Evolutionary conservation across 2,113 vertebrate species (phyloP).

Genomic region (Labrus mixtus): DNA sequence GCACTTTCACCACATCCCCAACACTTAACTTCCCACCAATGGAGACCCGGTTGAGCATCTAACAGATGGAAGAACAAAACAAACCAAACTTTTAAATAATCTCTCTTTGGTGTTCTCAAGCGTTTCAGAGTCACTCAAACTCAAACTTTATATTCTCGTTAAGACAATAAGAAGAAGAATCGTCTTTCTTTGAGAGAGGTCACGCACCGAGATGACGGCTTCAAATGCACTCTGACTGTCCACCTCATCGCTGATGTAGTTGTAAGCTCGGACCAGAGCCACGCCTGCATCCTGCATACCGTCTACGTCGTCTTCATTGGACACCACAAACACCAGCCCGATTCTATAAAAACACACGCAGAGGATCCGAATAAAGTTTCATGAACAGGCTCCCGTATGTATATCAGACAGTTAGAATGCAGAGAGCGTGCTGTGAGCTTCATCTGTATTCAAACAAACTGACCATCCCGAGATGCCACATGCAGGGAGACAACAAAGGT

Average conservation of each 20-base stretch:
- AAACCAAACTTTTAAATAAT: no score
- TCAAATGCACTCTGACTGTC: constrained; percentile 94
- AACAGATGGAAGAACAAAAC: background rate
- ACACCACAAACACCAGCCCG: constrained; percentile 95
- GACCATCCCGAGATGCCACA: constrained; percentile 30
- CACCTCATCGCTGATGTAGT: constrained; percentile 92
- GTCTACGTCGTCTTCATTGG: constrained; percentile 90
- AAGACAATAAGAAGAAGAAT: background rate
- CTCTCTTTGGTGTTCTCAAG: no score
- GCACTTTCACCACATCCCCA: constrained; percentile 90
- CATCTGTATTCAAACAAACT: constrained; percentile 62
- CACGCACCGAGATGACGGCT: constrained; percentile 89
- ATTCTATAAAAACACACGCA: constrained; percentile 71
- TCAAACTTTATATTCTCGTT: background rate
- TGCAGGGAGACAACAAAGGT: constrained; percentile 50
- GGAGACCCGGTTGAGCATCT: constrained; percentile 93
- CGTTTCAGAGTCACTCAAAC: background rate
- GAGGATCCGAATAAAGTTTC: background rate
- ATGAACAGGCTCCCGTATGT: background rate
- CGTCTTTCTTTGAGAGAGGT: background rate
- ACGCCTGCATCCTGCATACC: constrained; percentile 94
- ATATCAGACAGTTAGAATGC: constrained; percentile 38
- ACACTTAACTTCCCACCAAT: constrained; percentile 88
- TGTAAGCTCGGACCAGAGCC: constrained; percentile 92
- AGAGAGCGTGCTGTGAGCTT: constrained; percentile 12